Evolutionary conservation across 2,113 vertebrate species (phyloP), one percentile per base, ranked within the genome.

Genomic region (Anoura caudifer): DNA sequence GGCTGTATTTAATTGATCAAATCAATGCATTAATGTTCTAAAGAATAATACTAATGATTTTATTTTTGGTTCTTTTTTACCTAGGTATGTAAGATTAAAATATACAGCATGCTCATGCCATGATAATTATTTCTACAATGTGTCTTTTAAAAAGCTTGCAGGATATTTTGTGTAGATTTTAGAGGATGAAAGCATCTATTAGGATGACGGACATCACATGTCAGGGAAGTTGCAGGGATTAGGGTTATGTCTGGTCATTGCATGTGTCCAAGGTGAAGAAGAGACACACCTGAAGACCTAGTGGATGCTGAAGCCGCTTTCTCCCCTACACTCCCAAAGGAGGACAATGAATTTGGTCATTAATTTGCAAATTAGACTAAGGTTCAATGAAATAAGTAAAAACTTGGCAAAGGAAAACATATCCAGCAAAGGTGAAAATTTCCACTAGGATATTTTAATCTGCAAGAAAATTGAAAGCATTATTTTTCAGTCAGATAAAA

Each of bases 391-490:
- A 96, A 94, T 90, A 95, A 80, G 90, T 70, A n/a, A 83, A 95
- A 98, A 97, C 92, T 90, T 97, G 91, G 92, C 76, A 97, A 15
- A 38, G 2, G 50, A 95, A 96, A 94, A 86, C 50, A 7, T 96
- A 59, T 69, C 97, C 36, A 92, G 56, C 50, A 90, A 97, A 95
- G 87, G 69, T 20, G 22, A 93, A 90, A 50, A 43, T 94, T 97
- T 97, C 86, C n/a, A 54, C 52, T 14, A 92, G 83, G 59, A 94
- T 96, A 59, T 91, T 95, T 95, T 91, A 88, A 41, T 93, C 61
- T 59, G 41, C 45, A 72, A 96, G 38, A 87, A 70, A 89, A 93
- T 4, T 36, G 70, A 63, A 89, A 95, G 85, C 85, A 26, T 13
- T 95, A 43, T 95, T 97, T 70, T 65, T 93, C 41, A 94, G 24